phyloP scores from a whole-genome alignment of 2,113 vertebrate species.

The Archilochus colubris region DNA sequence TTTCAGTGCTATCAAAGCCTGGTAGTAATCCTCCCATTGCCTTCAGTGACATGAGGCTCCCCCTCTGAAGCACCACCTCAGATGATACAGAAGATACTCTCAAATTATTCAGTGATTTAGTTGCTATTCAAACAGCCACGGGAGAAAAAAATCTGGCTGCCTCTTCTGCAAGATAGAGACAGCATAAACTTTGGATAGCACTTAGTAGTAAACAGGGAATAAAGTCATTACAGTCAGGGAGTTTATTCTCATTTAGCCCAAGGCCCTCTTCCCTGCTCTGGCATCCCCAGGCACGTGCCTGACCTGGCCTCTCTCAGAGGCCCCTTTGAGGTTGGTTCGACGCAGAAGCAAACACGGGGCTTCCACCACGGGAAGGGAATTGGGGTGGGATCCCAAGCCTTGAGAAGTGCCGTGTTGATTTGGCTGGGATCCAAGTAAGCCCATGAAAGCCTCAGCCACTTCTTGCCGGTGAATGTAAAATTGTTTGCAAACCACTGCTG shows the following conservation, averaged over 20 bases:
- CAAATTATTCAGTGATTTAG: neutral
- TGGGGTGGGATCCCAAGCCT: neutral
- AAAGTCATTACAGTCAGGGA: slow-evolving; percentile 19
- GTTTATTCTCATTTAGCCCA: slow-evolving; percentile 24
- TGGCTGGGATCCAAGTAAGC: neutral
- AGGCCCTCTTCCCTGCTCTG: slow-evolving; percentile 19
- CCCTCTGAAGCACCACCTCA: neutral
- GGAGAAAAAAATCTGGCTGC: neutral
- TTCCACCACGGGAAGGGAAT: neutral
- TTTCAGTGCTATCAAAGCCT: neutral
- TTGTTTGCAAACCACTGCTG: neutral
- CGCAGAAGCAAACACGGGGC: neutral
- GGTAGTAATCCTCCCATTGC: neutral
- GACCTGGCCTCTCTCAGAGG: neutral
- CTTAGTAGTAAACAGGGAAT: slow-evolving; percentile 18
- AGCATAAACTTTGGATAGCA: slow-evolving; percentile 7
- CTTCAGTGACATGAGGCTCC: neutral
- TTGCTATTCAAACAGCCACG: neutral
- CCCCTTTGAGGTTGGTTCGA: neutral
- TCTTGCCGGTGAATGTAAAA: neutral
- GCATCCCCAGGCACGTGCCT: slow-evolving; percentile 33
- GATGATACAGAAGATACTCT: neutral
- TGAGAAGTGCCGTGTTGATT: neutral
- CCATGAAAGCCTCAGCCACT: slow-evolving; percentile 32
- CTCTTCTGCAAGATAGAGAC: neutral